Conservation (phyloP, 2,797 vertebrate species). For the Cuniculus paca region DNA sequence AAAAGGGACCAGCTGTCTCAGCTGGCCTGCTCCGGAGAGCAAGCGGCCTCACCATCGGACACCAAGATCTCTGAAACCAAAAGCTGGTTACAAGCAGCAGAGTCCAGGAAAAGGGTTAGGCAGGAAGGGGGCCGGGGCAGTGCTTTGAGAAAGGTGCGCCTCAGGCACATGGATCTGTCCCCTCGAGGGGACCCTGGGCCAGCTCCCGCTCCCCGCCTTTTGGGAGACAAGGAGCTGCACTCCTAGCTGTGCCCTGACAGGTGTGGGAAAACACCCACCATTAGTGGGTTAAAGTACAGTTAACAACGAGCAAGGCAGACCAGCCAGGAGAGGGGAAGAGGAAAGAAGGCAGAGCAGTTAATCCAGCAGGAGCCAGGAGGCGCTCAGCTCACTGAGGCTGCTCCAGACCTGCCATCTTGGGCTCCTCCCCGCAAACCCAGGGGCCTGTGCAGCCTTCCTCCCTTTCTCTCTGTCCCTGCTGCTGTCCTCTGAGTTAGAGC, state of each 20-base stretch:
- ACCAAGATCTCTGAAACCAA: constrained; percentile 84
- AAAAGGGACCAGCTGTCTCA: constrained; percentile 88
- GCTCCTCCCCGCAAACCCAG: neutral
- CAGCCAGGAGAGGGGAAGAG: constrained; percentile 48
- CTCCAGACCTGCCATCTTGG: neutral
- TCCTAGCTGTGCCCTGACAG: constrained; percentile 50
- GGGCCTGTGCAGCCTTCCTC: neutral
- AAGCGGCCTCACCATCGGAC: constrained; percentile 80
- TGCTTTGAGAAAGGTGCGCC: neutral
- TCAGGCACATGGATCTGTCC: neutral
- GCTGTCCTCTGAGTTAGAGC: neutral
- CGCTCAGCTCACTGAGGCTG: neutral
- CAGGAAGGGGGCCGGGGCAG: neutral
- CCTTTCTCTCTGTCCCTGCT: neutral
- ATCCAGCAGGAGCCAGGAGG: constrained; percentile 62
- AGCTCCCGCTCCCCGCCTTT: neutral
- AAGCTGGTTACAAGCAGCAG: constrained; percentile 76
- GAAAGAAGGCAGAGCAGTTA: constrained; percentile 65
- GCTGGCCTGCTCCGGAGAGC: constrained; percentile 82
- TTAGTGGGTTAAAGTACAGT: constrained; percentile 75
- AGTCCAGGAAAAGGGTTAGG: constrained; percentile 65
- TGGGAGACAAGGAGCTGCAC: neutral
- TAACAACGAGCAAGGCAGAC: constrained; percentile 74
- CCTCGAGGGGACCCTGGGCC: neutral
- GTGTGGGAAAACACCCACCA: constrained; percentile 56